Conservation (phyloP, 2,113 vertebrate species). For the Scophthalmus maximus region DNA sequence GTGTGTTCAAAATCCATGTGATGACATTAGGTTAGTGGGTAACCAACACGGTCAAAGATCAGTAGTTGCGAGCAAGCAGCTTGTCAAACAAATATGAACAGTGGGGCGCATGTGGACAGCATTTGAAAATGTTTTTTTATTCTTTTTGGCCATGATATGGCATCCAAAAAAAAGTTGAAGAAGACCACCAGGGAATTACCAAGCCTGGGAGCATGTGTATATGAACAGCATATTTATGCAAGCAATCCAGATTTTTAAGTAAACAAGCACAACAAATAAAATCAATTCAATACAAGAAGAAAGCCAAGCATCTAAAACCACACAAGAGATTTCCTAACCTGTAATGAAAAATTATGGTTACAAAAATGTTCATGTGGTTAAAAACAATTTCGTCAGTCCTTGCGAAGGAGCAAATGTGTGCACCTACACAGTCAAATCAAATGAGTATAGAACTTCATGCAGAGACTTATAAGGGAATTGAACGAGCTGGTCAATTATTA, state of each 20-base stretch:
- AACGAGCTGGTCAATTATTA: not conserved
- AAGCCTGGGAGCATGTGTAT: not conserved
- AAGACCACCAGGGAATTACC: not conserved
- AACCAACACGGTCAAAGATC: constrained; percentile 35
- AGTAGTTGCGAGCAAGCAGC: not conserved
- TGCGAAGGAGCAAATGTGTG: no score
- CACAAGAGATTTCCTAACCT: no score
- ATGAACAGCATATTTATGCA: not conserved
- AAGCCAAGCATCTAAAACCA: no score
- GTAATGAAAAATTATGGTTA: no score
- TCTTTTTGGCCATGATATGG: not conserved
- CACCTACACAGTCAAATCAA: not conserved
- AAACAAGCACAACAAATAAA: not conserved
- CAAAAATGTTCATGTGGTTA: no score
- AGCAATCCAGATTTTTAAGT: no score
- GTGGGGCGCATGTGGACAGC: not conserved
- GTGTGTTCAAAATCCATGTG: constrained; percentile 12
- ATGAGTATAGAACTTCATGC: not conserved
- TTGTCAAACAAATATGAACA: constrained; percentile 22
- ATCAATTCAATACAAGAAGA: not conserved
- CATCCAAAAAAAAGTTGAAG: not conserved
- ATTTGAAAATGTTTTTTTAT: not conserved
- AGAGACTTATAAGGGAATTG: not conserved
- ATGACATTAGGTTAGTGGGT: constrained; percentile 10
- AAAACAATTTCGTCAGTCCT: no score